These are phyloP conservation scores for Pipistrellus kuhlii DNA, from an alignment of 2,797 vertebrate genomes.

Conservation along the genomic window DNA sequence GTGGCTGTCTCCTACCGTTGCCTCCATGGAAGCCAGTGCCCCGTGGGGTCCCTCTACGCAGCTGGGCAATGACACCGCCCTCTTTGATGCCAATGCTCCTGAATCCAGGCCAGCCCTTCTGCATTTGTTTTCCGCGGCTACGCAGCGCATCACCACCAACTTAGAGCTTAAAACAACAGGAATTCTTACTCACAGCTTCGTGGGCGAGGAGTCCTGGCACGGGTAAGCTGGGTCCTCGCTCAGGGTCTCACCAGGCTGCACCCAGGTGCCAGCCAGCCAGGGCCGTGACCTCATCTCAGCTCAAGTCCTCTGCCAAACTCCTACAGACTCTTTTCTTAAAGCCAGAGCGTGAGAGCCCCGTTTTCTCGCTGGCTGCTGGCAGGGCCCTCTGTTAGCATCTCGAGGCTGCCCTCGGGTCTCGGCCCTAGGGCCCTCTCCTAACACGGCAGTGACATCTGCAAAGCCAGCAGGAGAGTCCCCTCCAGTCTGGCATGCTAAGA, in stretches of 20 bases:
- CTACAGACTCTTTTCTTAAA: neutral
- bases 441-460: neutral
- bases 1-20: neutral
- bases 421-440: neutral
- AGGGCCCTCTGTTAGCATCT: neutral
- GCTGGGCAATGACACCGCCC: neutral
- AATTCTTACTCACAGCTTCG: neutral
- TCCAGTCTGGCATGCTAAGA: neutral
- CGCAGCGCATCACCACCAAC: neutral
- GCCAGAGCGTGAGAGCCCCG: neutral
- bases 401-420: neutral
- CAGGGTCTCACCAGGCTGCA: neutral
- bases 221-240: neutral
- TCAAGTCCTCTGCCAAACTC: neutral
- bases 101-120: neutral
- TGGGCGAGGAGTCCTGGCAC: neutral
- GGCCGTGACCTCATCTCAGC: neutral
- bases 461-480: neutral
- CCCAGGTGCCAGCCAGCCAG: neutral
- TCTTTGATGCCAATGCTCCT: neutral
- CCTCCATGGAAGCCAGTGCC: neutral
- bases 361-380: neutral
- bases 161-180: neutral
- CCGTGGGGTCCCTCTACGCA: neutral
- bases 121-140: neutral